Evolutionary conservation across 2,888 invertebrate genomes (phyloP), one percentile per base, ranked within the genome.

Genomic region (Lepidochitona cinerea): DNA sequence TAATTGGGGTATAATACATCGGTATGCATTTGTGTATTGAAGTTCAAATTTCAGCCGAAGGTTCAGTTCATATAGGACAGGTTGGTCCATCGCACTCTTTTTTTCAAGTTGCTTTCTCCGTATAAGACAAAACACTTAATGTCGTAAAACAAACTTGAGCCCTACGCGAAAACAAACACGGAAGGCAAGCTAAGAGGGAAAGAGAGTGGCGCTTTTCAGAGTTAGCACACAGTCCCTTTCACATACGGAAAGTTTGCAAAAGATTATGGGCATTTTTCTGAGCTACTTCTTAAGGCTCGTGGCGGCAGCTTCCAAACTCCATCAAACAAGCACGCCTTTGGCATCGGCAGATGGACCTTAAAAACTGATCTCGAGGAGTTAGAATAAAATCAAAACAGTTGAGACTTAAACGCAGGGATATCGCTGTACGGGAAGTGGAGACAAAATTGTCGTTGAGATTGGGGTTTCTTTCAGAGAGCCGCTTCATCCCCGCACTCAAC

Each of bases 311-410:
- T 59, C 49, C 23, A 59, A 59, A 23, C 32, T 7, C 29, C 14
- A 23, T 14, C 23, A 9, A 12, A 18, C 54, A 54, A 26, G 23
- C 59, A 59, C 59, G 59, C 59, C 59, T 59, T 29, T 14, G 4
- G 29, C 59, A 59, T 12, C 9, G 41, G 9, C 41, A 12, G 9
- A n/a, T n/a, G 9, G 9, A 12, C 18, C 9, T 41, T 41, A 9
- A 41, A 41, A 9, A 18, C 41, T 41, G 41, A 41, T 41, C 41
- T 41, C 9, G 41, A 9, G 59, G 26, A 26, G 59, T 26, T 23
- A 54, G 54, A 54, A 7, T 41, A 41, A 29, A 59, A 59, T 59
- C 59, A 59, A 59, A 59, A 59, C 32, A 59, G 59, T 59, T 59
- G 14, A 14, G 29, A 59, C 41, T 41, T 18, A n/a, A 18, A 18